phyloP scores from a whole-genome alignment of 2,888 invertebrate species.

The Athalia cordata region DNA sequence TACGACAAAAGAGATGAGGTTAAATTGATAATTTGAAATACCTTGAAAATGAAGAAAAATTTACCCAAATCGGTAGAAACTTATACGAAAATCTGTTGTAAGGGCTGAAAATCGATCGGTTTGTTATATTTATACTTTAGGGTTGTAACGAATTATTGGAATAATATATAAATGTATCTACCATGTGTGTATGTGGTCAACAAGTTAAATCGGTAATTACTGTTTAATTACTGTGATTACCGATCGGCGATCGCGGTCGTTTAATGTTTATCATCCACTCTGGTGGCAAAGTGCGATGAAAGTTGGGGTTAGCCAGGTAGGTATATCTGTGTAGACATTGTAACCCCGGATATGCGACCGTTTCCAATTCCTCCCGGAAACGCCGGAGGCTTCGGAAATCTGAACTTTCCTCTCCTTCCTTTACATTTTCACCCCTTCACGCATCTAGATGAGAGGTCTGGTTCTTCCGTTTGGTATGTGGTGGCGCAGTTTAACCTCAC shows the following conservation, averaged over 20 bases:
- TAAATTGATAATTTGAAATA: no score
- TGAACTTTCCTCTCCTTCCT: not conserved
- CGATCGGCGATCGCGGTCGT: not conserved
- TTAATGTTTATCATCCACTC: not conserved
- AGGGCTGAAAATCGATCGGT: no score
- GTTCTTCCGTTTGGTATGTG: not conserved
- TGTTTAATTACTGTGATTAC: not conserved
- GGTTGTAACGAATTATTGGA: no score
- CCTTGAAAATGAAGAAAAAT: no score
- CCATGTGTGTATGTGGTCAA: no score
- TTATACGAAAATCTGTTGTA: no score
- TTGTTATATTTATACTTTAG: no score
- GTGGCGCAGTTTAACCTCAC: conserved; percentile 21
- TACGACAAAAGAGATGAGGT: no score
- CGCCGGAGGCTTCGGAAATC: conserved; percentile 24
- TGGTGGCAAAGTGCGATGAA: not conserved
- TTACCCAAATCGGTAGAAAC: no score
- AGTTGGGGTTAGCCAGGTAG: no score
- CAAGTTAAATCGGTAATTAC: no score
- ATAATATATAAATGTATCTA: no score
- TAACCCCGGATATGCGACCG: conserved; percentile 26
- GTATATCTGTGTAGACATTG: not conserved
- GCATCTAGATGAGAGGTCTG: not conserved
- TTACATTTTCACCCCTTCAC: not conserved
- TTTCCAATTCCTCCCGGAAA: conserved; percentile 15